Conservation (phyloP, 2,113 vertebrate genomes). For the Zeus faber region DNA sequence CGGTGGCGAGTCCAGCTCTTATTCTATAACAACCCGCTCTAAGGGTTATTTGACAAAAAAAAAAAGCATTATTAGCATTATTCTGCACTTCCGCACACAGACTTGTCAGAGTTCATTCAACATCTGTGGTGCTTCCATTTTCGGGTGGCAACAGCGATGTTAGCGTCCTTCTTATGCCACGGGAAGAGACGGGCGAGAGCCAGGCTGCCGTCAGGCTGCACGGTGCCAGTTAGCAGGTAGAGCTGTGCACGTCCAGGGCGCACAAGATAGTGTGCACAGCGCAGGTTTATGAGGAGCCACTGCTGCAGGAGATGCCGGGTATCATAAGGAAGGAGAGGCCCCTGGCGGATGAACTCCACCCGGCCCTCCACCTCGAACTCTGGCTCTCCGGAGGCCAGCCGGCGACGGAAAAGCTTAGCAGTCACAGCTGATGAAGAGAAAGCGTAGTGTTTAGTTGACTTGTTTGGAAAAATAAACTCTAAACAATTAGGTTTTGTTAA, state of each 20-base stretch:
- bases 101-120: conserved; percentile 40
- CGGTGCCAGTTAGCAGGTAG: conserved; percentile 80
- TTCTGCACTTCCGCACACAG: neutral
- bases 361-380: conserved; percentile 80
- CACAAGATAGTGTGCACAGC: conserved; percentile 71
- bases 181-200: conserved; percentile 76
- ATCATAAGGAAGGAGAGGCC: conserved; percentile 81
- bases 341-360: conserved; percentile 81
- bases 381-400: conserved; percentile 55
- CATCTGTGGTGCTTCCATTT: conserved; percentile 88
- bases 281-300: conserved; percentile 85
- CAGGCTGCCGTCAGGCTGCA: conserved; percentile 65
- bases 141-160: conserved; percentile 75
- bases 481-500: neutral
- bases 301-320: conserved; percentile 79
- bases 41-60: no score
- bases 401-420: conserved; percentile 78
- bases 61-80: no score
- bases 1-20: conserved; percentile 31
- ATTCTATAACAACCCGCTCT: neutral
- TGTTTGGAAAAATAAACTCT: neutral
- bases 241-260: conserved; percentile 73
- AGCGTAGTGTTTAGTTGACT: neutral
- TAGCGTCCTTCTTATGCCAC: conserved; percentile 81
- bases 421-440: conserved; percentile 75